Evolutionary conservation across 2,888 invertebrate species (phyloP).

Genomic region (Eilema depressum): DNA sequence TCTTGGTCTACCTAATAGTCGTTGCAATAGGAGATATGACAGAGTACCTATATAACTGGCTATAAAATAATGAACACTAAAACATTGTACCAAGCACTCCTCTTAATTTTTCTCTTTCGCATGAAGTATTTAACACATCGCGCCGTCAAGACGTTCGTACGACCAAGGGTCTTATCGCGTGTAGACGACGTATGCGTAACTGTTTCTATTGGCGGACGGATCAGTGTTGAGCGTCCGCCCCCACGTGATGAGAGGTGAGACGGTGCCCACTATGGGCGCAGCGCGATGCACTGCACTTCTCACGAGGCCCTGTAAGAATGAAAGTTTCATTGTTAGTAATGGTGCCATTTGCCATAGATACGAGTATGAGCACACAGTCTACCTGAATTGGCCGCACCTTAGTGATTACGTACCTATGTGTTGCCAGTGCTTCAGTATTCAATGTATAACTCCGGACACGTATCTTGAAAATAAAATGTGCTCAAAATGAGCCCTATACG

Average conservation of each 20-base stretch:
- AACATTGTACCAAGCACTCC: conserved; percentile 47
- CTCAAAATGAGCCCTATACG: no score
- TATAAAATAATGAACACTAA: conserved; percentile 50
- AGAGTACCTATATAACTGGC: conserved; percentile 20
- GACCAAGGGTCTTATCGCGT: conserved; percentile 50
- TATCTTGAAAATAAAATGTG: no score
- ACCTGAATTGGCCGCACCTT: neutral
- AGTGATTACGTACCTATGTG: neutral
- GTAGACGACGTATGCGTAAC: conserved; percentile 76
- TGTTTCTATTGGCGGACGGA: conserved; percentile 66
- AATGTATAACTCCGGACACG: no score
- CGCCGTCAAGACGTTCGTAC: neutral
- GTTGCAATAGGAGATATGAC: conserved; percentile 40
- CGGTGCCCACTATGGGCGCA: conserved; percentile 84
- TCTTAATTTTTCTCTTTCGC: neutral
- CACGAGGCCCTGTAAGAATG: conserved; percentile 70
- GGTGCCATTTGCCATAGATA: neutral
- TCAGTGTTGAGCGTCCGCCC: conserved; percentile 83
- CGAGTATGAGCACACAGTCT: neutral
- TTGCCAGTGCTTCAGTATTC: neutral
- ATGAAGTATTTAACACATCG: neutral
- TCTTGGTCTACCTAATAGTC: conserved; percentile 32
- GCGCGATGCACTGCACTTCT: conserved; percentile 76
- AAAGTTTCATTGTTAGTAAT: conserved; percentile 15
- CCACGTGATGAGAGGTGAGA: conserved; percentile 83